Evolutionary conservation across 2,888 invertebrate species (phyloP), one percentile per base, ranked within the genome.

Genomic region (Mimas tiliae): DNA sequence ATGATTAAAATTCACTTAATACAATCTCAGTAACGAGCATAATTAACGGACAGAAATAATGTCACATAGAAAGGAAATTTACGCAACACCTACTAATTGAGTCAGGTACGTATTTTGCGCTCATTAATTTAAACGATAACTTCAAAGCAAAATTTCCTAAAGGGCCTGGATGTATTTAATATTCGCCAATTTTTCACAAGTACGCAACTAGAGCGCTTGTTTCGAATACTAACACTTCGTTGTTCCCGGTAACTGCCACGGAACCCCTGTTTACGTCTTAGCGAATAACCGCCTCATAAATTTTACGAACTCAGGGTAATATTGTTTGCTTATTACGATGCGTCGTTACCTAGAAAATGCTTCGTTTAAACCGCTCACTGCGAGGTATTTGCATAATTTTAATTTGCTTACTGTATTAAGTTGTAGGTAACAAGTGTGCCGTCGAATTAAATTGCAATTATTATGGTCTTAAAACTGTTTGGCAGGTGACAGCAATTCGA

Each of bases 201-300:
- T 42, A 33, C 47, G 47, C 65, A 64, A 65, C 66, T 67, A 42
- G 21, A 63, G 52, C 62, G 67, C 64, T 73, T 63, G 77, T 76
- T 77, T 73, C 73, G 76, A 80, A 81, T 82, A 77, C 76, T 52
- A 65, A 66, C 33, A 34, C 66, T 52, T 53, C 50, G 62, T 62
- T 63, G 63, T 66, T 66, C 34, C 21, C 34, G 34, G 55, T 50
- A 55, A 65, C 65, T 21, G 48, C 38, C 50, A 77, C 71, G 75
- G 74, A 78, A 74, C 74, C 74, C 73, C 74, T 81, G 85, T 88
- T 89, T 87, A 89, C 83, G 82, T 82, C 84, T 82, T 82, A 72
- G 75, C 80, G 81, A 85, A 90, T 88, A 90, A 91, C 86, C 85
- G 81, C 84, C 78, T 86, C 87, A 84, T 90, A 89, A 89, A 90